Base-by-base conservation (phyloP, 2,113 vertebrate species). In the Alethe castanea region DNA sequence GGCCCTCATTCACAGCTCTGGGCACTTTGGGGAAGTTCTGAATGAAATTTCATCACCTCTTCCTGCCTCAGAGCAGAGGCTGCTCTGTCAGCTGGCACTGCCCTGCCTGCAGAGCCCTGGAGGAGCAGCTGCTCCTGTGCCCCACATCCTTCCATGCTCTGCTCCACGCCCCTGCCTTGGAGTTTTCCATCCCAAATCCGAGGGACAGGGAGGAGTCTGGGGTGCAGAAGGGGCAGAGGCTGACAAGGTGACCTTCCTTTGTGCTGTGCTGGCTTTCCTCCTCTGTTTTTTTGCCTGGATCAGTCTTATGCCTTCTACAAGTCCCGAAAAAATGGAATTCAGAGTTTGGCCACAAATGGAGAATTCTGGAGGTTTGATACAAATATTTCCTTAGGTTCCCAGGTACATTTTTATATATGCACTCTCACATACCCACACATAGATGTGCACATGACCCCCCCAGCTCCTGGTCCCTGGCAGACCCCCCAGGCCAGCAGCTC, bases 371-470 rank as follows among this genome's bases (percentile, higher is more conserved):
- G 5, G 18, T 54, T 69, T 57, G 59, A 31, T 7, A 47, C 20
- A 50, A 45, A 84, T 9, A 44, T 40, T n/a, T 19, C 19, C 60
- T 14, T 14, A 25, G 17, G 13, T 11, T 66, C 29, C 64, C 19
- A 10, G 25, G 33, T 5, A 14, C 4, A 3, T 36, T 16, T 69
- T 23, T 10, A 7, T 11, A 5, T 0, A 0, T 5, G 12, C 8
- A 22, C 33, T 31, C 14, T 4, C 19, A 9, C 8, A 38, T 1
- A 18, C 4, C 59, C 81, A 36, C 8, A 16, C 28, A 12, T 0
- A 4, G 0, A 2, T 0, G 42, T 11, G 8, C 3, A 31, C 69
- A 4, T 0, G 12, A 40, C 5, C 33, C 50, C 77, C 17, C 7
- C 36, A 36, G 14, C 54, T 60, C 69, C 54, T 2, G 31, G 48